Conservation (phyloP, 2,797 vertebrate genomes). For the Falco rusticolus region DNA sequence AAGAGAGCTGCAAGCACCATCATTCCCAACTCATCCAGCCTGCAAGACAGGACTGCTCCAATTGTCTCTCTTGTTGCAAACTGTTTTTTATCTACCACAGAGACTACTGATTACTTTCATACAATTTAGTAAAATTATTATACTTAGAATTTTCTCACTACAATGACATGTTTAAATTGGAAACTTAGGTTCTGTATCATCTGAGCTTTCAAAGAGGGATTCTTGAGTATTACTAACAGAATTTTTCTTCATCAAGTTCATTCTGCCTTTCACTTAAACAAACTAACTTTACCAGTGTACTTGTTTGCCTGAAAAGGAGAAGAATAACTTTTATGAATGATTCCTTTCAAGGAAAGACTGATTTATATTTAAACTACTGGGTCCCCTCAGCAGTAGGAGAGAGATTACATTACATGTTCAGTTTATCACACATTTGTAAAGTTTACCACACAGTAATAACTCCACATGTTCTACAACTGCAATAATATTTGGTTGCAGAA, state of each 20-base stretch:
- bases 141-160: neutral
- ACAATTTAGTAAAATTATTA: neutral
- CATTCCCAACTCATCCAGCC: neutral
- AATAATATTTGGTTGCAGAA: neutral
- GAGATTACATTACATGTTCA: neutral
- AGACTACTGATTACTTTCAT: neutral
- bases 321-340: neutral
- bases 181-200: neutral
- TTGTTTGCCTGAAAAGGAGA: neutral
- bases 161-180: neutral
- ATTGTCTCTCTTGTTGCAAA: neutral
- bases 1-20: neutral
- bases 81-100: neutral
- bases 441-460: neutral
- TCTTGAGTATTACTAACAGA: neutral
- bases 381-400: neutral
- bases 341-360: neutral
- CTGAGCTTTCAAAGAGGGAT: neutral
- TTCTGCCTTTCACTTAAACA: neutral
- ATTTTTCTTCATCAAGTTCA: neutral
- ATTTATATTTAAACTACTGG: neutral
- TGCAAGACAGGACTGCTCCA: neutral
- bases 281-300: neutral
- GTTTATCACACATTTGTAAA: neutral
- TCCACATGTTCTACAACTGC: neutral